These are phyloP conservation scores for Colletes latitarsis DNA, from an alignment of 1,140 invertebrate species.

Conservation along the genomic window DNA sequence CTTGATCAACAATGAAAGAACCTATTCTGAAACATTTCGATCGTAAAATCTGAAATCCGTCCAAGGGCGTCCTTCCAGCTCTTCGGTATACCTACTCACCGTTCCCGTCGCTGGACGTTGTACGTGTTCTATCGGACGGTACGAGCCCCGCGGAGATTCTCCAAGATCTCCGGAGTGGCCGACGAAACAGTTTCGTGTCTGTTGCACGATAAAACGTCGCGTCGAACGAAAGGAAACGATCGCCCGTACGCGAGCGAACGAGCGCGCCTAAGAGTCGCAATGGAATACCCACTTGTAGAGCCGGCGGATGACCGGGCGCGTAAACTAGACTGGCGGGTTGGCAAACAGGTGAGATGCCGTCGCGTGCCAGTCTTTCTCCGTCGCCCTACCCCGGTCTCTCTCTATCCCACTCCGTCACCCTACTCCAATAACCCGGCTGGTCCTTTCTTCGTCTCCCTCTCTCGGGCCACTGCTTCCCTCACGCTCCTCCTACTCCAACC, in stretches of 20 bases:
- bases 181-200: neutral
- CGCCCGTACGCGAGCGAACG: constrained; percentile 16
- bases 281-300: constrained; percentile 69
- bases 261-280: constrained; percentile 35
- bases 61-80: too few species aligned
- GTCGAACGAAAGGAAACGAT: neutral
- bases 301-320: constrained; percentile 69
- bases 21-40: too few species aligned
- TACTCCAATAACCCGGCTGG: constrained; percentile 30
- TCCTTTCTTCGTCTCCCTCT: constrained; percentile 26
- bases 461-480: neutral
- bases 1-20: too few species aligned
- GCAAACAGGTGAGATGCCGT: constrained; percentile 72
- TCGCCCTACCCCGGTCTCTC: constrained; percentile 22
- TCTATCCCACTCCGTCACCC: constrained; percentile 28
- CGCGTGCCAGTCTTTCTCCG: constrained; percentile 62
- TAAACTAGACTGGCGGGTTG: constrained; percentile 71
- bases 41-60: too few species aligned
- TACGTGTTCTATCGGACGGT: neutral
- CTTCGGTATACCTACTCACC: constrained; percentile 13
- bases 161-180: neutral
- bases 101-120: neutral
- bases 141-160: neutral
- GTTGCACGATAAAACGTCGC: neutral
- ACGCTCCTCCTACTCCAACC: constrained; percentile 26